Base-by-base conservation (phyloP, 1,140 invertebrate genomes). In the Calycopis cecrops region DNA sequence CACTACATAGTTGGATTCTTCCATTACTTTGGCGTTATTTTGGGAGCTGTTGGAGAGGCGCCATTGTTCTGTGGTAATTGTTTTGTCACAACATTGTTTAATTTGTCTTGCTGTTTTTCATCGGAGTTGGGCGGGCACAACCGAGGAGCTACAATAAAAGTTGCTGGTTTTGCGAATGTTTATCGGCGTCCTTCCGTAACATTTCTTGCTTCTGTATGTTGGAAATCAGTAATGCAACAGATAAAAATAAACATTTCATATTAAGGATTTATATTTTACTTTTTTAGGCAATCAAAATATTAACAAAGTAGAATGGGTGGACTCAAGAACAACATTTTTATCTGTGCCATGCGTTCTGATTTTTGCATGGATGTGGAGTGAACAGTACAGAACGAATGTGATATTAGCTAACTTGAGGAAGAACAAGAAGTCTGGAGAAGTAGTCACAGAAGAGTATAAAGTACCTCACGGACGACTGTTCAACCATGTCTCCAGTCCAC, bases 401-500 rank as follows among this genome's bases (percentile, higher is more conserved):
- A 93, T 94, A 61, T 89, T 96, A 48, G 92, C 92, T 0, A 90
- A 91, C 70, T 83, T 96, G 18, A 83, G 94, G 21, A 95, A 92
- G 86, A 89, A 94, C 76, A 87, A 90, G 67, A 89, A 87, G 9
- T 86, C 85, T 0, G 91, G 91, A 35, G 67, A 88, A 37, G 87
- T 95, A 3, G 85, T 92, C 3, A 92, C 92, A 1, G 89, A 91
- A 37, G 88, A 90, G n/a, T 93, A 98, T 81, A 89, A 92, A 73
- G 87, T 97, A 65, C 95, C 96, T n/a, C 59, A 83, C 34, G 94
- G 94, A 3, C 92, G 93, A 52, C 88, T 92, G 67, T 98, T 97
- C 73, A 87, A 96, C 12, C 90, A 91, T 56, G 81, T 97, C 0
- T 95, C 95, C 0, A 93, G 92, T 59, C 96, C 96, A 0, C 93